Conservation (phyloP, 2,797 vertebrate species). For the Fistularia commersonii region DNA sequence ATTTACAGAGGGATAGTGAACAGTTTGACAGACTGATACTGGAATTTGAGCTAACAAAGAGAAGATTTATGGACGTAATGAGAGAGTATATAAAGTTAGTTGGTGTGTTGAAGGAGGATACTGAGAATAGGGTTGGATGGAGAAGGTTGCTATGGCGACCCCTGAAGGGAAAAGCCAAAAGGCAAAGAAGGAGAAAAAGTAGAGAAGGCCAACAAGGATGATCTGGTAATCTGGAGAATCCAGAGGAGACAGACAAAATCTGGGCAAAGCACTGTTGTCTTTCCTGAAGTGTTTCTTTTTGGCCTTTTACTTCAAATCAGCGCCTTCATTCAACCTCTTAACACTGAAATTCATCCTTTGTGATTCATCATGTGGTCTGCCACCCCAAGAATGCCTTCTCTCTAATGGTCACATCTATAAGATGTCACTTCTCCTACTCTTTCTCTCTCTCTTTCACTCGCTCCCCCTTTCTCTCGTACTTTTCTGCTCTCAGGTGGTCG, state of each 20-base stretch:
- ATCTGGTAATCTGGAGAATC: constrained; percentile 16
- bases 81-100: no score
- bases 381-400: constrained; percentile 3
- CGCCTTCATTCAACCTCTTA: not conserved
- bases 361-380: constrained; percentile 3
- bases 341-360: not conserved
- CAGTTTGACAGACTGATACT: no score
- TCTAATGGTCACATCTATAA: constrained; percentile 9
- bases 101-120: no score
- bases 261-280: not conserved
- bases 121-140: no score
- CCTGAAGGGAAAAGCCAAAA: no score
- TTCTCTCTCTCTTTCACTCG: constrained; percentile 2
- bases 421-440: constrained; percentile 7
- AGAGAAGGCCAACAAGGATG: constrained; percentile 34
- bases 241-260: not conserved
- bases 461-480: no score
- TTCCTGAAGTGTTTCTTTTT: constrained; percentile 7
- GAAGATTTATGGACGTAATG: no score
- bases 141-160: no score
- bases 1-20: no score
- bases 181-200: no score
- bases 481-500: constrained; percentile 34
- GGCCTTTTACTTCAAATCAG: constrained; percentile 12
- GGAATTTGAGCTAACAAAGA: no score